Conservation (phyloP, 2,888 invertebrate species). For the Ochropleura leucogaster region DNA sequence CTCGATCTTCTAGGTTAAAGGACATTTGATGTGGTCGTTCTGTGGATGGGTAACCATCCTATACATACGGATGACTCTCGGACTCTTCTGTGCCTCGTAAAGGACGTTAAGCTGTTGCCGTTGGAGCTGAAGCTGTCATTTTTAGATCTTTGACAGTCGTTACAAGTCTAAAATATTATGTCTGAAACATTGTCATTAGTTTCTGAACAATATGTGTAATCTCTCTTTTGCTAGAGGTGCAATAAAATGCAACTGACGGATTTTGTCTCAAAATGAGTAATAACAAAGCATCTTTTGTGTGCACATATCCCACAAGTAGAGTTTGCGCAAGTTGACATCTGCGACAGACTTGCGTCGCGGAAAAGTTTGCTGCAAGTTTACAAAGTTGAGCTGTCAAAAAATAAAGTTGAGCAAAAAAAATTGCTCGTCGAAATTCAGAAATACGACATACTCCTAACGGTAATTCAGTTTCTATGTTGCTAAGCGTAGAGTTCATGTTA, state of each 20-base stretch:
- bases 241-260: neutral
- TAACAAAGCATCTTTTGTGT: neutral
- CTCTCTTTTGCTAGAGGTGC: neutral
- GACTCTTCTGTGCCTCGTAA: too few species aligned
- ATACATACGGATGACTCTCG: neutral
- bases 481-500: slow-evolving; percentile 1
- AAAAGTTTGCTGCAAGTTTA: slow-evolving; percentile 16
- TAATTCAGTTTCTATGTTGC: slow-evolving; percentile 3
- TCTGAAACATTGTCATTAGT: neutral
- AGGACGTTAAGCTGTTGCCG: neutral
- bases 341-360: slow-evolving; percentile 20
- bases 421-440: neutral
- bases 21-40: neutral
- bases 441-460: neutral
- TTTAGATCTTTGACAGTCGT: neutral
- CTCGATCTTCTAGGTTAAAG: neutral
- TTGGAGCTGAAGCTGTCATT: neutral
- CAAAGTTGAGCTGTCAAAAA: slow-evolving; percentile 24
- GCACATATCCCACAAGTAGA: slow-evolving; percentile 5
- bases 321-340: slow-evolving; percentile 20
- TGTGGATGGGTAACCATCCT: neutral
- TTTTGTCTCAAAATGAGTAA: neutral
- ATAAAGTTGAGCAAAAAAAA: neutral
- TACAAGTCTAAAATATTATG: neutral
- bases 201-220: neutral